phyloP scores from a whole-genome alignment of 2,888 invertebrate genomes.

The Steinernema scapterisci region DNA sequence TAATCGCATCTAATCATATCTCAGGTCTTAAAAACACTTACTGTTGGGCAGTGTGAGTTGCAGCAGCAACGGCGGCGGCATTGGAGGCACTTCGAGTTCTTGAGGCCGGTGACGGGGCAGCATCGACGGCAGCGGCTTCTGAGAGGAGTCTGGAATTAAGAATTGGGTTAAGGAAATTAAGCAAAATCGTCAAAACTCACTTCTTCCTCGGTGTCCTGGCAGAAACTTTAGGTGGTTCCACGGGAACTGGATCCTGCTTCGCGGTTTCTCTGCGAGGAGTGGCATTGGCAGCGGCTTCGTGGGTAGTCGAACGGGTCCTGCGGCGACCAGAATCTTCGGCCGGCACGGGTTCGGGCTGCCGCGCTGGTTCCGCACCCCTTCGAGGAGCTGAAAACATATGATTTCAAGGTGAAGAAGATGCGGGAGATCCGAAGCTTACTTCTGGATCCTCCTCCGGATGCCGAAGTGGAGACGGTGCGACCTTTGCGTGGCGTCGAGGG shows the following conservation, averaged over 20 bases:
- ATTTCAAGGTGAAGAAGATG: neutral
- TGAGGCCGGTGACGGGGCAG: neutral
- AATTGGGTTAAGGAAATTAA: neutral
- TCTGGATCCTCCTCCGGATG: neutral
- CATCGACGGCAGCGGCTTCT: neutral
- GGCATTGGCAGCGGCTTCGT: neutral
- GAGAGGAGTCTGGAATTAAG: neutral
- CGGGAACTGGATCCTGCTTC: neutral
- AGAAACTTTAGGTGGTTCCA: neutral
- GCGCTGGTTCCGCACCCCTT: neutral
- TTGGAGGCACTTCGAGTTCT: conserved; percentile 16
- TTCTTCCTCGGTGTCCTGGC: neutral
- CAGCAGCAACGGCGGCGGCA: conserved; percentile 14
- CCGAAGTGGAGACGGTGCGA: conserved; percentile 1
- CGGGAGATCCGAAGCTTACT: neutral
- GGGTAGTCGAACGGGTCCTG: conserved; percentile 25
- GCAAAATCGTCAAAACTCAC: conserved; percentile 1
- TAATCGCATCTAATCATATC: conserved; percentile 4
- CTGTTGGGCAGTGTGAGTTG: neutral
- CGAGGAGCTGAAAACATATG: conserved; percentile 3
- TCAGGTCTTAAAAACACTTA: conserved; percentile 14
- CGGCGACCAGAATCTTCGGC: conserved; percentile 17
- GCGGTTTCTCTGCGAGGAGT: neutral
- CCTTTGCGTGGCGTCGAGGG: conserved; percentile 8
- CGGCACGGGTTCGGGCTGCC: neutral